Evolutionary conservation across 1,140 invertebrate genomes (phyloP), one percentile per base, ranked within the genome.

Genomic region (Conus betulinus): DNA sequence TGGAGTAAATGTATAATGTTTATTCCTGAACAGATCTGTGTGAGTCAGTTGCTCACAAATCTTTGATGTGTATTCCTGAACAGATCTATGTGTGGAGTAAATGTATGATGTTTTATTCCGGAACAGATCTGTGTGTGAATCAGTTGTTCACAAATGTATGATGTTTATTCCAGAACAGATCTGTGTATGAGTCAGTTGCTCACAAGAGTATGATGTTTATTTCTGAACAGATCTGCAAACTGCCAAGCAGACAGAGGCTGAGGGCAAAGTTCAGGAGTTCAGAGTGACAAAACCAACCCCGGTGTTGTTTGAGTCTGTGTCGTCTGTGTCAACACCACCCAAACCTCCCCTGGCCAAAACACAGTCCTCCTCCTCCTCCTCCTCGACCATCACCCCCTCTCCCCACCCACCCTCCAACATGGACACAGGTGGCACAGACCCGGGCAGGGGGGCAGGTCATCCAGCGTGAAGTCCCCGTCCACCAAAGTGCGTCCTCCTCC

Each of bases 251-350:
- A 27, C 15, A 39, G 57, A 7, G 57, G n/a, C 52, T 10, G 84
- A 10, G 90, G 88, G 4, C n/a, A 91, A 92, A 23, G 89, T 87
- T 8, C 90, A 91, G 63, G 92, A 93, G 85, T 93, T 93, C 88
- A 89, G 90, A 25, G 91, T 92, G 39, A 92, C 90, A 23, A 93
- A 92, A 76, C 91, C 91, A 2, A 91, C 90, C n/a, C 92, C 92
- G 5, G 88, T 89, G 17, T 85, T 91, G 27, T 83, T 92, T 23
- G 92, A 93, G 57, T 76, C 67, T 27, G 63, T 63, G 3, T 76
- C 74, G 0, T 55, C 84, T 27, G n/a, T 63, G 25, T 15, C 23
- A 55, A n/a, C 6, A 5, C 11, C 79, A 15, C 11, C 79, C 51
- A 53, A 52, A 74, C 39, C 74, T 20, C 17, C 20, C 1, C 23